Evolutionary conservation across 2,797 vertebrate genomes (phyloP).

Genomic region (Tamandua tetradactyla): DNA sequence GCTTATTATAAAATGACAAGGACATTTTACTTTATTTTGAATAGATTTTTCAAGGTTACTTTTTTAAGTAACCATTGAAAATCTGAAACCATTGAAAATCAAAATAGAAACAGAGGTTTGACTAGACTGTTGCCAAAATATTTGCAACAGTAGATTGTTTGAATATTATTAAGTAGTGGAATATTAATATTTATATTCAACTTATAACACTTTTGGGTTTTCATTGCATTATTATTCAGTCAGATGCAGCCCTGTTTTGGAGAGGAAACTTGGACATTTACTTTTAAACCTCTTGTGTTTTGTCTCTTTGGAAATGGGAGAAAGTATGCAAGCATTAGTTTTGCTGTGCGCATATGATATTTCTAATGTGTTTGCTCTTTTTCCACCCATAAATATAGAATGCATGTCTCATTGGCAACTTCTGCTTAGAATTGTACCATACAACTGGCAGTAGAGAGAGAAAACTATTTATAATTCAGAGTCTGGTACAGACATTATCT

Average conservation of each 20-base stretch:
- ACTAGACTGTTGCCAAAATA: neutral
- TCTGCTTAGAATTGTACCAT: neutral
- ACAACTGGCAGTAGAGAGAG: neutral
- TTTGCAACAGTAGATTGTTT: neutral
- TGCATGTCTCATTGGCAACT: neutral
- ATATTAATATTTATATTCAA: neutral
- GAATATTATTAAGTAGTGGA: neutral
- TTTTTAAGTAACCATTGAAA: neutral
- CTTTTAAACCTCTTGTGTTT: neutral
- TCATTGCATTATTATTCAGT: neutral
- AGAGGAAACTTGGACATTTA: neutral
- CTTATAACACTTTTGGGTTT: neutral
- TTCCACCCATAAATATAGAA: neutral
- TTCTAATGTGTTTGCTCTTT: neutral
- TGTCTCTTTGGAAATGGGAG: neutral
- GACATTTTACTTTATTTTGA: neutral
- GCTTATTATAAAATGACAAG: neutral
- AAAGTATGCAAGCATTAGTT: neutral
- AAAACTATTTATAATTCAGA: conserved; percentile 8
- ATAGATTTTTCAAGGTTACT: neutral
- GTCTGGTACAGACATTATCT: neutral
- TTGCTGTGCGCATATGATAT: neutral
- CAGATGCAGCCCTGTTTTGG: neutral
- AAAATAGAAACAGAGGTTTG: neutral
- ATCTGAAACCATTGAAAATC: neutral